Conservation (phyloP, 2,797 vertebrate species). For the Alcedo atthis region DNA sequence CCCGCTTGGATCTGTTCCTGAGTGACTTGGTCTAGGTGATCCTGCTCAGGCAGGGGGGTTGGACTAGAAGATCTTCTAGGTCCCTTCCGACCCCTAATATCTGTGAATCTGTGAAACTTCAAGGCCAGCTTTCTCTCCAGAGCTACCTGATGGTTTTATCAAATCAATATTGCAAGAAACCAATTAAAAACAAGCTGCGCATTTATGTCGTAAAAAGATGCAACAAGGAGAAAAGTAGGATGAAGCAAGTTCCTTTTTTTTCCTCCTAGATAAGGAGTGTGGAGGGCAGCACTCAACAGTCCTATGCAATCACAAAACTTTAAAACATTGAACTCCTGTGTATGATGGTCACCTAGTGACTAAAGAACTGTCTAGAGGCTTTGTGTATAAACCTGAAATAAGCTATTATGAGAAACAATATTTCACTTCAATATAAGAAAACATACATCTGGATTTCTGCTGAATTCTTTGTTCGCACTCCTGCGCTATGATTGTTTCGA, state of each 20-base stretch:
- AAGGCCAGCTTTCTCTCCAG: slow-evolving; percentile 18
- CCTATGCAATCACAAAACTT: not conserved
- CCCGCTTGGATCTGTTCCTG: too few species aligned
- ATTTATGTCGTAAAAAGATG: not conserved
- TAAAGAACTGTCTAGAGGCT: slow-evolving; percentile 7
- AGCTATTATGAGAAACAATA: not conserved
- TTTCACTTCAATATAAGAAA: not conserved
- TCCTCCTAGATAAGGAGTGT: not conserved
- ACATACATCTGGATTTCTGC: not conserved
- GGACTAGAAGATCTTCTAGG: too few species aligned
- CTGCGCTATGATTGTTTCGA: not conserved
- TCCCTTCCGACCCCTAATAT: too few species aligned
- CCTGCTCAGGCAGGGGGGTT: too few species aligned
- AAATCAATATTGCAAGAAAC: not conserved
- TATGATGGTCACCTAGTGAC: not conserved
- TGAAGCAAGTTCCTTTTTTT: slow-evolving; percentile 9
- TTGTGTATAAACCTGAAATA: not conserved
- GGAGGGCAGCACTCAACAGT: not conserved
- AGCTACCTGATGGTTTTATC: not conserved
- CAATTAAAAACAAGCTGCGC: slow-evolving; percentile 40
- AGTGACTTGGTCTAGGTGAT: too few species aligned
- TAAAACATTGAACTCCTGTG: not conserved
- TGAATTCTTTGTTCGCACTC: not conserved
- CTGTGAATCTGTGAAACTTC: not conserved
- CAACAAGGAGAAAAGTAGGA: not conserved